Evolutionary conservation across 2,797 vertebrate species (phyloP).

Genomic region (Hoplostethus mediterraneus): DNA sequence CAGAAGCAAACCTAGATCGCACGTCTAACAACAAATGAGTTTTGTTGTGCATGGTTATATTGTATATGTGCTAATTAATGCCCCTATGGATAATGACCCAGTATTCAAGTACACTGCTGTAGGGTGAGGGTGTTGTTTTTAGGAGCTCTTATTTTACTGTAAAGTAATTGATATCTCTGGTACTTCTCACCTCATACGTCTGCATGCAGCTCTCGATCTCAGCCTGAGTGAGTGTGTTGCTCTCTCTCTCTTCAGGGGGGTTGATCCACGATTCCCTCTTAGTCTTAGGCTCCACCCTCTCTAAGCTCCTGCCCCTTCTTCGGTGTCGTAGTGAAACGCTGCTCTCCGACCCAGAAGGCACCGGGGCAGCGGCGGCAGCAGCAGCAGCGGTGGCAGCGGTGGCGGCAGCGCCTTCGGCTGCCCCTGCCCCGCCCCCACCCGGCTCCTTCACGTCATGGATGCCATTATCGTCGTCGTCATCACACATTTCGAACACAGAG

Average conservation of each 20-base stretch:
- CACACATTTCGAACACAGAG: conserved; percentile 91
- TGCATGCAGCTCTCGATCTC: conserved; percentile 99
- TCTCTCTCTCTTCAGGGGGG: conserved; percentile 89
- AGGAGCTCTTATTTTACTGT: background rate
- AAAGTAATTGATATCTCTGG: background rate
- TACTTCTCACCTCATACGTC: conserved; percentile 90
- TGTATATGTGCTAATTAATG: too few species aligned
- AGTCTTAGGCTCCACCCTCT: conserved; percentile 79
- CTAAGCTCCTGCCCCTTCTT: conserved; percentile 73
- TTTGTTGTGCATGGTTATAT: too few species aligned
- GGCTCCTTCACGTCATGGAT: conserved; percentile 77
- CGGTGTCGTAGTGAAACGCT: conserved; percentile 72
- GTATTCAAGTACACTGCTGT: too few species aligned
- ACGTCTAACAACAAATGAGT: background rate
- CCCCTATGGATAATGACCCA: too few species aligned
- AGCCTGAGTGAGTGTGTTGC: conserved; percentile 90
- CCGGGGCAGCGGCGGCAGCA: conserved; percentile 23
- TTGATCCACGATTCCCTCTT: conserved; percentile 94
- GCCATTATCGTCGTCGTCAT: conserved; percentile 89
- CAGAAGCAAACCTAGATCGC: too few species aligned
- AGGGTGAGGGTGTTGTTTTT: too few species aligned
- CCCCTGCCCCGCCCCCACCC: conserved; percentile 46
- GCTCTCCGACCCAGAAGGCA: conserved; percentile 71
- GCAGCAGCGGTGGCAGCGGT: conserved; percentile 22
- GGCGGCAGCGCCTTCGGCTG: conserved; percentile 39